A percentile compares a stretch with the other conserved stretches of the same genome.
Evolutionary conservation across 2,797 vertebrate genomes (phyloP).

Genomic region (Coregonus sp.): DNA sequence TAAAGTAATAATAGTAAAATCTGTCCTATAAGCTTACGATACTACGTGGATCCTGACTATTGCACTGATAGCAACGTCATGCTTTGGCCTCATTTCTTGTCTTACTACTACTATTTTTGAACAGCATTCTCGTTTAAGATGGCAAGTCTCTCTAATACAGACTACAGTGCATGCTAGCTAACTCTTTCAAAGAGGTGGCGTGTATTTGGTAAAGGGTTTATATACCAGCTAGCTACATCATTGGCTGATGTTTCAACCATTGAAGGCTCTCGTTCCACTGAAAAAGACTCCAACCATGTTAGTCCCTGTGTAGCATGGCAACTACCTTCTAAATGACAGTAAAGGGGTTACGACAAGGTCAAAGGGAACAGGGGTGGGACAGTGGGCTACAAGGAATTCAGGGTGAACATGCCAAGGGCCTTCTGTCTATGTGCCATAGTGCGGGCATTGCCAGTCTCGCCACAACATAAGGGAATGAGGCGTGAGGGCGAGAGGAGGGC

Average conservation of each 20-base stretch:
- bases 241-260: constrained; percentile 38
- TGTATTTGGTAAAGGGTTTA: constrained; percentile 50
- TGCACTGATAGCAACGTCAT: constrained; percentile 48
- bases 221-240: constrained; percentile 47
- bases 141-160: constrained; percentile 51
- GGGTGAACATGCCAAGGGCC: constrained; percentile 71
- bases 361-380: constrained; percentile 49
- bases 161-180: constrained; percentile 64
- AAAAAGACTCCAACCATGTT: constrained; percentile 72
- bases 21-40: constrained; percentile 38
- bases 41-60: constrained; percentile 46
- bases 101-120: constrained; percentile 33
- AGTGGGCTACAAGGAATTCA: constrained; percentile 67
- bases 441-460: constrained; percentile 56
- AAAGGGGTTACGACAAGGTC: constrained; percentile 43
- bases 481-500: constrained; percentile 42
- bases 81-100: constrained; percentile 56
- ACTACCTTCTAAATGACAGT: constrained; percentile 61
- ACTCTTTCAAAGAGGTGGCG: constrained; percentile 38
- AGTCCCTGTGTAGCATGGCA: constrained; percentile 61
- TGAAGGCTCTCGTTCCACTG: constrained; percentile 13
- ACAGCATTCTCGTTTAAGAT: constrained; percentile 44
- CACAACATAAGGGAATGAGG: constrained; percentile 37
- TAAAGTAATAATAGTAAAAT: constrained; percentile 34
- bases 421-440: constrained; percentile 69